Base-by-base conservation (phyloP, 2,888 invertebrate species). In the Autographa gamma region DNA sequence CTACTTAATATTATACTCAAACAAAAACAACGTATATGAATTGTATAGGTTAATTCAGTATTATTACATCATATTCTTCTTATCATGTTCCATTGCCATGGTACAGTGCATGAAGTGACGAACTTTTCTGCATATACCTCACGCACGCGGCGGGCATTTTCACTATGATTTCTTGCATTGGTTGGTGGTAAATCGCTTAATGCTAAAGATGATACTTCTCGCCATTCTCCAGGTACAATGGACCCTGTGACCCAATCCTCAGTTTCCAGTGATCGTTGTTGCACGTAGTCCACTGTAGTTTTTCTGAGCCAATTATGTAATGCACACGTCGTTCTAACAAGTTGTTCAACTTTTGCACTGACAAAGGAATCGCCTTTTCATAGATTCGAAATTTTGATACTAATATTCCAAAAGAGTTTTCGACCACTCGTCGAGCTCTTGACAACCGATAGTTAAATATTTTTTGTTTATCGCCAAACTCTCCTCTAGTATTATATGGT, bases 391-490 rank as follows among this genome's bases (percentile, higher is more conserved):
- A 48, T 73, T 67, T 71, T 63, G 63, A 41, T 48, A 76, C 78
- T 54, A 85, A 62, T 63, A 84, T 83, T 58, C 83, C 78, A 63
- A 83, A 83, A 59, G 80, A 31, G 54, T 84, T 84, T 80, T 85
- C 78, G 4, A 73, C 71, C 41, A 73, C 43, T 0, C 73, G 65
- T 69, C 82, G 61, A 62, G 81, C 80, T 63, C 82, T 69, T 25
- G 81, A 85, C 43, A 85, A 71, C 41, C 80, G 61, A 72, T 82
- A 85, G 74, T 82, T 83, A 67, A 81, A 81, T 64, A 76, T 69
- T 73, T 75, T 77, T 73, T 79, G 69, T 69, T 77, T 77, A 80
- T 69, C 70, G 41, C 41, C 41, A 9, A 41, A 11, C 11, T 9
- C 8, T 41, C 41, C 41, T n/a, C n/a, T n/a, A 41, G 41, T 41